These are phyloP conservation scores for Trichogramma dendrolimi DNA, from an alignment of 2,888 invertebrate species.

Conservation along the genomic window DNA sequence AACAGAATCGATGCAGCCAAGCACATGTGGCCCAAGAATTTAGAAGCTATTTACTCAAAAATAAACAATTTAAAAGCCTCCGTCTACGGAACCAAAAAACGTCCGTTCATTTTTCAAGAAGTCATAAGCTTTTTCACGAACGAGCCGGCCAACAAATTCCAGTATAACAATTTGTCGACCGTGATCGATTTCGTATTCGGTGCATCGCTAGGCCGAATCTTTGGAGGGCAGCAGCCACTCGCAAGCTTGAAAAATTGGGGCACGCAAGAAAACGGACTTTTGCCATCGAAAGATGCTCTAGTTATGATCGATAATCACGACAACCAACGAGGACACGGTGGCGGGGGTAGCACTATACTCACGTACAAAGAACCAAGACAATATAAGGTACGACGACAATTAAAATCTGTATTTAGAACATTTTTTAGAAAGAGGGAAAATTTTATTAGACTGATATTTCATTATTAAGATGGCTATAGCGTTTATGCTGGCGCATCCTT, in stretches of 20 bases:
- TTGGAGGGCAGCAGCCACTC: conserved; percentile 43
- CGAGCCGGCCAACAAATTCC: conserved; percentile 49
- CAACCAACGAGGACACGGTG: conserved; percentile 57
- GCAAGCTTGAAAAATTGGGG: conserved; percentile 40
- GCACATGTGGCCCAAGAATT: conserved; percentile 58
- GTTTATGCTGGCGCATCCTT: conserved; percentile 60
- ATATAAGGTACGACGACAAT: conserved; percentile 44
- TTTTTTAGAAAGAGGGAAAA: not conserved
- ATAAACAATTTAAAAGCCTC: conserved; percentile 62
- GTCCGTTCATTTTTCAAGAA: conserved; percentile 71
- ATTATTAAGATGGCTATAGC: conserved; percentile 52
- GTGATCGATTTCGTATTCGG: conserved; percentile 74
- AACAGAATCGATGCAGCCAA: conserved; percentile 53
- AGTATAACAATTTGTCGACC: conserved; percentile 53
- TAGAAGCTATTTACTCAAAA: conserved; percentile 54
- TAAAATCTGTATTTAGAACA: not conserved
- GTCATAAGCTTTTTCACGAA: conserved; percentile 63
- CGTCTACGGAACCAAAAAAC: conserved; percentile 59
- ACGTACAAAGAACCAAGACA: conserved; percentile 46
- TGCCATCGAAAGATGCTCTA: conserved; percentile 49
- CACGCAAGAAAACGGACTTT: conserved; percentile 40
- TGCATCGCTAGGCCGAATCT: conserved; percentile 42
- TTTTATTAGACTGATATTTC: conserved; percentile 3
- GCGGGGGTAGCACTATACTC: conserved; percentile 46
- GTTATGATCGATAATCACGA: conserved; percentile 65